These are phyloP conservation scores for Suricata suricatta DNA, from an alignment of 2,113 vertebrate genomes.

Conservation along the genomic window DNA sequence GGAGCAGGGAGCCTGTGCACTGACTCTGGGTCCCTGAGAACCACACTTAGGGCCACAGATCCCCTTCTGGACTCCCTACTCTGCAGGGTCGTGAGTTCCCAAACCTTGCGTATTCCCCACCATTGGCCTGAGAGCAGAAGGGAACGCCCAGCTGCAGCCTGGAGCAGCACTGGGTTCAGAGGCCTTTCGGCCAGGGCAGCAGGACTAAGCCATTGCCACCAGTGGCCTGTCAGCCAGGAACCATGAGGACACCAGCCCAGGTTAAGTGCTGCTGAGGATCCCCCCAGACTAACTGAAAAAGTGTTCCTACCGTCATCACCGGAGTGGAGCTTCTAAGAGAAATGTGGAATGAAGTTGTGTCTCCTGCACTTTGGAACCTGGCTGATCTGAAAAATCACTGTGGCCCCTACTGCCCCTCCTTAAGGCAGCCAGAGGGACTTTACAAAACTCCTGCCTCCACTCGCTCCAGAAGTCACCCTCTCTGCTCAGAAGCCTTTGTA, in stretches of 20 bases:
- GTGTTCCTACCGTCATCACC: not conserved
- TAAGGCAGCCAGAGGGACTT: not conserved
- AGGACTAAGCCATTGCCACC: not conserved
- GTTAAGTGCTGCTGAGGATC: not conserved
- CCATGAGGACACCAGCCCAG: fast-evolving
- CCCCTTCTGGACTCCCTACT: not conserved
- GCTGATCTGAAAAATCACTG: not conserved
- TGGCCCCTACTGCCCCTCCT: not conserved
- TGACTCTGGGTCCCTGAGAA: not conserved
- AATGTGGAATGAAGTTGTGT: not conserved
- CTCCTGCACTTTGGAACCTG: not conserved
- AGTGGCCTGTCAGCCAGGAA: not conserved
- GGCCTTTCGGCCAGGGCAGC: not conserved
- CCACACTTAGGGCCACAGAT: not conserved
- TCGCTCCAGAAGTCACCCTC: not conserved
- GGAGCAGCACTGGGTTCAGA: not conserved
- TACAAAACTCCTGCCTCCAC: not conserved
- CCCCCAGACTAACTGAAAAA: not conserved
- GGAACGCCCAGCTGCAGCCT: not conserved
- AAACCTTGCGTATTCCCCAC: not conserved
- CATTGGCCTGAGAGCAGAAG: not conserved
- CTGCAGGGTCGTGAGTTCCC: not conserved
- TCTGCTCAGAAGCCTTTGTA: not conserved
- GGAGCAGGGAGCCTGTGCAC: not conserved
- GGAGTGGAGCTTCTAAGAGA: not conserved